Percentiles rank a stretch among this genome's conserved stretches.
Conservation (phyloP, 2,113 vertebrate genomes). For the Ia io region DNA sequence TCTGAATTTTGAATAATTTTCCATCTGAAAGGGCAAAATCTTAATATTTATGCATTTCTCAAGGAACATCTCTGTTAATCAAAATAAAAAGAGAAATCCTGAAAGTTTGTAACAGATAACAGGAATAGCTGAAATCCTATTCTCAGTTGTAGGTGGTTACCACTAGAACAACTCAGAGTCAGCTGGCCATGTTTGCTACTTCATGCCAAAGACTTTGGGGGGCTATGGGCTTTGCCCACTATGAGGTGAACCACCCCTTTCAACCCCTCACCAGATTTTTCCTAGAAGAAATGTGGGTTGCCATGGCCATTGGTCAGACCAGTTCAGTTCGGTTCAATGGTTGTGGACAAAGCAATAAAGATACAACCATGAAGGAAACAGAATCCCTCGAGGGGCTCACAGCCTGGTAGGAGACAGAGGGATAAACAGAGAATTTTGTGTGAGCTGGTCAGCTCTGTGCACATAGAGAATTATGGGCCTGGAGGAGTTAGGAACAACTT, state of each 20-base stretch:
- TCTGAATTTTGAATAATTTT: conserved; percentile 55
- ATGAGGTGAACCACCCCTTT: neutral
- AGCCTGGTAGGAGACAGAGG: neutral
- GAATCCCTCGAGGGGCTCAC: neutral
- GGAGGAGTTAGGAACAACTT: neutral
- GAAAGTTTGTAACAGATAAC: neutral
- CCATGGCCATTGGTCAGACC: neutral
- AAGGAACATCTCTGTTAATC: conserved; percentile 40
- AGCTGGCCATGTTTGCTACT: neutral
- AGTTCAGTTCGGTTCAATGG: neutral
- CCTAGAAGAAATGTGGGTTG: neutral
- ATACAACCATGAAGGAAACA: neutral
- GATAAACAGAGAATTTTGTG: neutral
- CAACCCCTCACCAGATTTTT: neutral
- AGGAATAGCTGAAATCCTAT: neutral
- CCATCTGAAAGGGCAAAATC: conserved; percentile 56
- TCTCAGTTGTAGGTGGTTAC: neutral
- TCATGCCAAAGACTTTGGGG: neutral
- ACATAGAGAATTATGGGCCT: neutral
- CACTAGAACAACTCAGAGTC: neutral
- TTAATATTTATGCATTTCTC: conserved; percentile 49
- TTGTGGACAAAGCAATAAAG: neutral
- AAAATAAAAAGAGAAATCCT: conserved; percentile 53
- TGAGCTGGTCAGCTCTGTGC: neutral
- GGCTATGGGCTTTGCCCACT: neutral